phyloP scores from a whole-genome alignment of 2,797 vertebrate genomes.

The Karalla daura region DNA sequence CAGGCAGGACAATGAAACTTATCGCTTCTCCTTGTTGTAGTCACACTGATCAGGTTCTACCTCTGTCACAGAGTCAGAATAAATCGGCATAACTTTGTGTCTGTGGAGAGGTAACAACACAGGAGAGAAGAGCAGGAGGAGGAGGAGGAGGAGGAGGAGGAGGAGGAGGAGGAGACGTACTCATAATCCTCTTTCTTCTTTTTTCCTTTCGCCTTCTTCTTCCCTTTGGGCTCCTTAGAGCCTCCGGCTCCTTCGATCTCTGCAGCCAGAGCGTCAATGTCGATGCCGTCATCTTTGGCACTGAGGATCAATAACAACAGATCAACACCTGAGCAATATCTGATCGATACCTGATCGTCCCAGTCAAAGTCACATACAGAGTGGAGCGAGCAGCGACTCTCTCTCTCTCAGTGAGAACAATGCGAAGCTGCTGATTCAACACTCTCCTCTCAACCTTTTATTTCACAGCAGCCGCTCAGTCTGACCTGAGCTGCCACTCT shows the following conservation, averaged over 20 bases:
- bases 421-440: slow-evolving; percentile 45
- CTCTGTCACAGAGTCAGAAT: too few relatives aligned
- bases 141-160: not conserved
- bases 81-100: too few relatives aligned
- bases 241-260: slow-evolving; percentile 94
- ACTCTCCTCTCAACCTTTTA: slow-evolving; percentile 31
- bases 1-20: too few relatives aligned
- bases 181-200: slow-evolving; percentile 89
- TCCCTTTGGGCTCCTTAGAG: slow-evolving; percentile 89
- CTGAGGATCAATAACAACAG: slow-evolving; percentile 18
- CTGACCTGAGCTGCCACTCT: not conserved
- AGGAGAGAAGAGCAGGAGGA: too few relatives aligned
- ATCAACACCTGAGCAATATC: not conserved
- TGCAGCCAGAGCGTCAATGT: slow-evolving; percentile 92
- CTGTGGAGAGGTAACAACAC: too few relatives aligned
- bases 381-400: not conserved
- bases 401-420: slow-evolving; percentile 12
- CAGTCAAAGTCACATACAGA: not conserved
- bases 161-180: slow-evolving; percentile 26
- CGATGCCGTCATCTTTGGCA: slow-evolving; percentile 83
- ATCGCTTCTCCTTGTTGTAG: too few relatives aligned
- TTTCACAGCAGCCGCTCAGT: slow-evolving; percentile 19
- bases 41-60: too few relatives aligned
- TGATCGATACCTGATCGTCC: not conserved
- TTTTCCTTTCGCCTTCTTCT: slow-evolving; percentile 87